Evolutionary conservation across 1,140 invertebrate genomes (phyloP).

Genomic region (Drosophila varians): DNA sequence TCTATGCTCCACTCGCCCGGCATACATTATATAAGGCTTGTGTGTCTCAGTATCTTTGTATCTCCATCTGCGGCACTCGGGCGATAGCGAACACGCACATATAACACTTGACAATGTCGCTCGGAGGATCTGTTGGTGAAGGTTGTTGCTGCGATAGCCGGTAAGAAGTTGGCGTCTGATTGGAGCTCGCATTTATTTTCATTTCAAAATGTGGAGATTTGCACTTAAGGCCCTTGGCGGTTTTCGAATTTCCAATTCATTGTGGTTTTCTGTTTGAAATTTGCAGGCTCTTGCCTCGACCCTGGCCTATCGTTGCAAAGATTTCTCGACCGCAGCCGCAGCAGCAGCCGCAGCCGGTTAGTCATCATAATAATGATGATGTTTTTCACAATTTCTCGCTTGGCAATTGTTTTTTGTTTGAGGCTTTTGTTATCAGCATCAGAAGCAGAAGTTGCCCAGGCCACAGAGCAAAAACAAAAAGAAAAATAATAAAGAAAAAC

Average conservation of each 20-base stretch:
- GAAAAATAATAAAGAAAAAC: constrained; percentile 1
- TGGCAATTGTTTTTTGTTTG: constrained; percentile 25
- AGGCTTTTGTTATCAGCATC: constrained; percentile 44
- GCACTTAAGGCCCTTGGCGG: neutral
- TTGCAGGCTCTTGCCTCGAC: neutral
- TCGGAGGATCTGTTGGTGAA: constrained; percentile 29
- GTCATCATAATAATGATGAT: constrained; percentile 28
- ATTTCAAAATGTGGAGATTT: neutral
- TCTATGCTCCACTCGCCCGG: constrained; percentile 31
- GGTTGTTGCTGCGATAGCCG: neutral
- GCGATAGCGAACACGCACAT: constrained; percentile 67
- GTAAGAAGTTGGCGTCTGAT: constrained; percentile 12
- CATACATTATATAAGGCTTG: constrained; percentile 14
- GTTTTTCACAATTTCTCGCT: constrained; percentile 22
- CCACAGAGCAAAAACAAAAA: too few relatives aligned
- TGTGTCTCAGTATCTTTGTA: constrained; percentile 33
- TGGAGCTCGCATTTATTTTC: neutral
- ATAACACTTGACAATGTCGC: constrained; percentile 60
- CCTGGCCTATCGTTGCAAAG: constrained; percentile 6
- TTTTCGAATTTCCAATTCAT: constrained; percentile 5
- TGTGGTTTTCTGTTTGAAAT: constrained; percentile 14
- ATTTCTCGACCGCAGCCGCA: constrained; percentile 20
- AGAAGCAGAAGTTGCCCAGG: neutral
- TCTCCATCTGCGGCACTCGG: constrained; percentile 50
- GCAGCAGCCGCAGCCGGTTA: constrained; percentile 11